phyloP scores from a whole-genome alignment of 1,140 invertebrate genomes.

The Acromyrmex echinatior region DNA sequence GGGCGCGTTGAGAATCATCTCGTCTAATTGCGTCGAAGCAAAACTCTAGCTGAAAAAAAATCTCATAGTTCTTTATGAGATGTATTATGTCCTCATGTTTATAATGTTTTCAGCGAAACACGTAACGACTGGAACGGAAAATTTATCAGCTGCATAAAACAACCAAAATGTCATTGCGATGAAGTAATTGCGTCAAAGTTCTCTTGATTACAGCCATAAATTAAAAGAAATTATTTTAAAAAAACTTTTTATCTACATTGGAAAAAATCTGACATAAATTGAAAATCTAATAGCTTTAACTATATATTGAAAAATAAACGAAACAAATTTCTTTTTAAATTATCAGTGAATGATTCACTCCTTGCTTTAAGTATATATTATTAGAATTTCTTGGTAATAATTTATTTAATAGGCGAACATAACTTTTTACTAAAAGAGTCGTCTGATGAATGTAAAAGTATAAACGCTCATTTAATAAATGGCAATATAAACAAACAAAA shows the following conservation, averaged over 20 bases:
- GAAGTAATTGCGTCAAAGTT: not conserved
- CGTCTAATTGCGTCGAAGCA: constrained; percentile 20
- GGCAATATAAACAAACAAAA: too few species aligned
- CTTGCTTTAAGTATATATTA: too few species aligned
- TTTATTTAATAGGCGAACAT: too few species aligned
- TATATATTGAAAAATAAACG: too few species aligned
- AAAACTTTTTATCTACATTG: constrained; percentile 5
- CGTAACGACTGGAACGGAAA: constrained; percentile 7
- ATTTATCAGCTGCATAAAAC: constrained; percentile 52
- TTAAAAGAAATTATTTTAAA: constrained; percentile 3
- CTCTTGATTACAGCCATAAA: not conserved
- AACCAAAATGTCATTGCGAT: constrained; percentile 8
- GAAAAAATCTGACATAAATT: too few species aligned
- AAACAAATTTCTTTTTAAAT: too few species aligned
- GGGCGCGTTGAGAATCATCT: constrained; percentile 8
- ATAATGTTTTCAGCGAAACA: constrained; percentile 22
- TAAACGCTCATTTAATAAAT: too few species aligned
- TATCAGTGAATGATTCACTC: too few species aligned
- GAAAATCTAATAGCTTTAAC: too few species aligned
- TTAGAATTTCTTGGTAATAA: too few species aligned
- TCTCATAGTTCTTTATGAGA: constrained; percentile 28
- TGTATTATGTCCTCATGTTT: constrained; percentile 1
- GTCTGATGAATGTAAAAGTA: too few species aligned
- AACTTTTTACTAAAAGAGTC: too few species aligned
- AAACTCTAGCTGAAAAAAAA: constrained; percentile 6